Conservation (phyloP, 2,888 invertebrate species). For the Sminthurinus aureus region DNA sequence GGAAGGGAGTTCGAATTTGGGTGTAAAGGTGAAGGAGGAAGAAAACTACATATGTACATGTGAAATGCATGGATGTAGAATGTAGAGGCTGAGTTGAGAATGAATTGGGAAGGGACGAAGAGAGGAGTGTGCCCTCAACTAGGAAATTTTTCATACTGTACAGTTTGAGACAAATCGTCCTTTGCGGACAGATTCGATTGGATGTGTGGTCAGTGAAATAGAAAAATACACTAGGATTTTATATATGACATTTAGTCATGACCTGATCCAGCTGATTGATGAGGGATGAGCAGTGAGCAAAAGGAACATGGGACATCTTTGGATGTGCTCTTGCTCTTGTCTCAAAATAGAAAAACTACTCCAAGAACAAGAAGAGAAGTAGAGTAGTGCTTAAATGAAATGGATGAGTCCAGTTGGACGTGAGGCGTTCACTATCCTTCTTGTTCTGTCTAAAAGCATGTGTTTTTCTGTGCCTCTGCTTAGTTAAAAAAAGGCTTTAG, state of each 20-base stretch:
- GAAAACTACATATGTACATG: background rate
- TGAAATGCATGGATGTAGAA: too few relatives aligned
- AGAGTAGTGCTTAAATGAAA: too few relatives aligned
- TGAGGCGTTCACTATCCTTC: background rate
- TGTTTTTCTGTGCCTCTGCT: background rate
- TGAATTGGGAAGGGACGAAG: background rate
- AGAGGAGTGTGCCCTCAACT: background rate
- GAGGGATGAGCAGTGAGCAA: too few relatives aligned
- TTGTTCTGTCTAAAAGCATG: background rate
- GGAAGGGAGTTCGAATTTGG: background rate
- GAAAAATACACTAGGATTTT: conserved; percentile 9
- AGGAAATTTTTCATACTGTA: background rate
- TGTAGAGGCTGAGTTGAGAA: too few relatives aligned
- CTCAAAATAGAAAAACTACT: too few relatives aligned
- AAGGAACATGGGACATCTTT: background rate
- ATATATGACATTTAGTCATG: conserved; percentile 12
- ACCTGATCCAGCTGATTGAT: conserved; percentile 3
- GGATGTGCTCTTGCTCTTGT: background rate
- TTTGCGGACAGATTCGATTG: conserved; percentile 9
- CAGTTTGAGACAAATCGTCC: background rate
- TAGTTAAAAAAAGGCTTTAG: conserved; percentile 2
- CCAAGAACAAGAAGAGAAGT: too few relatives aligned
- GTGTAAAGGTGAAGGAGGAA: background rate
- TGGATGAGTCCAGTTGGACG: background rate
- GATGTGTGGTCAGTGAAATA: conserved; percentile 7